Conservation (phyloP, 2,797 vertebrate genomes). For the Trichosurus vulpecula region DNA sequence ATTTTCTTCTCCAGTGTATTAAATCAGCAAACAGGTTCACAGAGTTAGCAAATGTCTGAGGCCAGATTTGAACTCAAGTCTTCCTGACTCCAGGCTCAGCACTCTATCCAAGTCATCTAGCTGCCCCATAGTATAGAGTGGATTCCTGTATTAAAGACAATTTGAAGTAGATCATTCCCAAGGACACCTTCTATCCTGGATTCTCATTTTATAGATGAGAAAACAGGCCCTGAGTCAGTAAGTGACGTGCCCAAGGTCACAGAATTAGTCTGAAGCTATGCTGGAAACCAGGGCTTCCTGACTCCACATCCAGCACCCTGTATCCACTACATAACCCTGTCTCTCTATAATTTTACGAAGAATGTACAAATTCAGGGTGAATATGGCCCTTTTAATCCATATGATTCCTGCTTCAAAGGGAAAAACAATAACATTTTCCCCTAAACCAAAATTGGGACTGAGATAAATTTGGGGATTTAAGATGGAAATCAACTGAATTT, state of each 20-base stretch:
- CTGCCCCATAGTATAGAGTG: not conserved
- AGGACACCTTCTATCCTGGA: not conserved
- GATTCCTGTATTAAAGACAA: not conserved
- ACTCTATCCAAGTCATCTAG: not conserved
- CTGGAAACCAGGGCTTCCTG: conserved; percentile 5
- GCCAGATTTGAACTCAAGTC: not conserved
- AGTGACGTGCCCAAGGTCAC: not conserved
- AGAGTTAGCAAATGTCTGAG: not conserved
- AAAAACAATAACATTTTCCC: not conserved
- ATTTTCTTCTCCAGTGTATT: not conserved
- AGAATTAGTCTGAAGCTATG: not conserved
- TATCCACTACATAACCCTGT: not conserved
- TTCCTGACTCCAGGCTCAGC: not conserved
- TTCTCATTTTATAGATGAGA: conserved; percentile 11
- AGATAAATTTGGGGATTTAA: not conserved
- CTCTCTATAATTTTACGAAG: not conserved
- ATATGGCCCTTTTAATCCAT: not conserved
- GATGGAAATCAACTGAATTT: not conserved
- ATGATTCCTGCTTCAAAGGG: not conserved
- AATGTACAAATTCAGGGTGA: not conserved
- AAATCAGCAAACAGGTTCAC: not conserved
- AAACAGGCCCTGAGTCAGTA: not conserved
- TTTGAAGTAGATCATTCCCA: not conserved
- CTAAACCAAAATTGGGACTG: not conserved
- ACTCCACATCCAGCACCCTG: not conserved